phyloP scores from a whole-genome alignment of 2,113 vertebrate genomes.

The Planiliza haematocheilus region DNA sequence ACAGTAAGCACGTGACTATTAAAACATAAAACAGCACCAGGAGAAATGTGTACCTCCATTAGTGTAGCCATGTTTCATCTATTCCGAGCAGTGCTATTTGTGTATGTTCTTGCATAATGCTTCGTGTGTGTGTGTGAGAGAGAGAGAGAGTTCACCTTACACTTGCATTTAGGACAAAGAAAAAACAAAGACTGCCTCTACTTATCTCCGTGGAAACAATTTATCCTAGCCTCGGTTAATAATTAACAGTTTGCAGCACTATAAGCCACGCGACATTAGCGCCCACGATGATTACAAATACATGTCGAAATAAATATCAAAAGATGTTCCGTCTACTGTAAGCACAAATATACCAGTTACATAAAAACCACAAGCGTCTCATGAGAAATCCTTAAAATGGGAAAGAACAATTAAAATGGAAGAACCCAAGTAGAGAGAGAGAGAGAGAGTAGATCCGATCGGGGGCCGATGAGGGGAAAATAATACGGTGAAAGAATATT shows the following conservation, averaged over 20 bases:
- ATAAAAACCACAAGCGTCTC: constrained; percentile 52
- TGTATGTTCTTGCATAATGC: constrained; percentile 16
- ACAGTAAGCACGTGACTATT: constrained; percentile 42
- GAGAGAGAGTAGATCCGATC: neutral
- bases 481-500: constrained; percentile 8
- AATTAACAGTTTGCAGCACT: constrained; percentile 51
- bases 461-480: neutral
- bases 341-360: constrained; percentile 66
- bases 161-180: constrained; percentile 46
- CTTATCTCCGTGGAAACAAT: constrained; percentile 34
- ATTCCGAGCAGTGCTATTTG: constrained; percentile 19
- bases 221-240: constrained; percentile 65
- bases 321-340: constrained; percentile 68
- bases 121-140: constrained; percentile 9
- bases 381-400: constrained; percentile 34
- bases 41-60: constrained; percentile 15
- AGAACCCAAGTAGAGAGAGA: constrained; percentile 21
- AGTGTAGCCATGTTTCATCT: constrained; percentile 7
- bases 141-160: constrained; percentile 21
- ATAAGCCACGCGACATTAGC: constrained; percentile 64
- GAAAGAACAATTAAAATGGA: constrained; percentile 42
- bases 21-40: constrained; percentile 55
- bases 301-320: constrained; percentile 79
- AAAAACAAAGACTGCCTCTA: constrained; percentile 22
- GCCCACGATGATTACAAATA: constrained; percentile 67